Evolutionary conservation across 2,113 vertebrate species (phyloP), one percentile per base, ranked within the genome.

Genomic region (Lutjanus erythropterus): DNA sequence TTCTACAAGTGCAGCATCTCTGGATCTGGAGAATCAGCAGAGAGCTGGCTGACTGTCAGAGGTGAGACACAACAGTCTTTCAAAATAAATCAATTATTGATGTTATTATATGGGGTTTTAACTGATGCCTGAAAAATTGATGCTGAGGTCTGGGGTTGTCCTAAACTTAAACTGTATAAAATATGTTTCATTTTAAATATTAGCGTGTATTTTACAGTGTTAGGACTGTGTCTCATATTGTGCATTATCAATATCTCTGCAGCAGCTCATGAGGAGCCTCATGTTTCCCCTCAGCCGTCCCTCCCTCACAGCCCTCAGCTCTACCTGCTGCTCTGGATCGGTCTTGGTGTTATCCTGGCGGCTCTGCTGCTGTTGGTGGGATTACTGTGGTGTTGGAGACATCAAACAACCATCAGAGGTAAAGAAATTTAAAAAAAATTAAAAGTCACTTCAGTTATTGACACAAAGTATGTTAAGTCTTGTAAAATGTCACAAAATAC

Each of bases 1-100:
- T 23, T 31, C 25, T 65, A 65, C 42, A 46, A 14, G 62, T 65
- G 62, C 42, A 65, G 3, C 2, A n/a, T n/a, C 27, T 31, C 53
- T 56, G 53, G 4, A 1, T 27, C 1, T 56, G 53, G 14, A 53
- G 61, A 47, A 21, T 65, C 62, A 21, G 4, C 18, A 46, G 41
- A 47, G 18, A 65, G 42, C 16, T 65, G 62, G 62, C 27, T 65
- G 42, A 1, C 5, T 31, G 62, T 65, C 62, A 65, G 16, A 65
- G 25, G 62, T 66, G 27, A 66, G 27, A 56, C 23, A 19, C 1
- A 6, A 0, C 5, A 15, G 23, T 3, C 14, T 14, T 52, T 52
- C 23, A 50, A 11, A 1, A 52, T 50, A n/a, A 2, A 21, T 47
- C 42, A 46, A 18, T 18, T 12, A 42, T 42, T 42, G 4, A 15